Evolutionary conservation across 2,113 vertebrate species (phyloP), one percentile per base, ranked within the genome.

Genomic region (Trachemys scripta): DNA sequence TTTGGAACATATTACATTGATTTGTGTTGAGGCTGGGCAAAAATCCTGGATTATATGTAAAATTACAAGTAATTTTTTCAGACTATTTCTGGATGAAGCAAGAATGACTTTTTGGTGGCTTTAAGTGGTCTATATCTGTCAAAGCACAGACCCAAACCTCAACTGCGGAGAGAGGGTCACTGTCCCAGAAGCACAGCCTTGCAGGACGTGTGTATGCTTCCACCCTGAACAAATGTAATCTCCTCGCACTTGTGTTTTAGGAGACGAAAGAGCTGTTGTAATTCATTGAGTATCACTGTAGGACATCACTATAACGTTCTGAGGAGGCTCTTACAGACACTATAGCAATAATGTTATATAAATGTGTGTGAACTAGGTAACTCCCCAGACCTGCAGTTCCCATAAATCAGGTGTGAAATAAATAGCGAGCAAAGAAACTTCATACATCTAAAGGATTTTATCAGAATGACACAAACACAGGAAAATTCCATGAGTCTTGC

Each of bases 41-140:
- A 5, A 89, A 84, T 45, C 69, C 1, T 0, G 92, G 53, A 59
- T 1, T 1, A 82, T 1, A 65, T 0, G 0, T 19, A 53, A 53
- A 62, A 57, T 96, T 84, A 49, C 62, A 62, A 88, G 47, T 49
- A 14, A 14, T 72, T 5, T 5, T 47, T 45, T 17, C 17, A 38
- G 17, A 72, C 10, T 90, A 5, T 20, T 91, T 95, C 38, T 53
- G 8, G n/a, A 76, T 19, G 80, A 53, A 80, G 79, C 27, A 92
- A 72, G 19, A 80, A 49, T 1, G 2, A 2, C 24, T 83, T 25
- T 29, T 0, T 9, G 31, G 72, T 14, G 22, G 20, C 92, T 84
- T 90, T 24, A 47, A 93, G 45, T 45, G 88, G 90, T 59, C 5
- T 1, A 8, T 59, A 82, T 86, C 31, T 72, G 59, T 4, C 35